Base-by-base conservation (phyloP, 2,797 vertebrate species). In the Gambelia wislizenii region DNA sequence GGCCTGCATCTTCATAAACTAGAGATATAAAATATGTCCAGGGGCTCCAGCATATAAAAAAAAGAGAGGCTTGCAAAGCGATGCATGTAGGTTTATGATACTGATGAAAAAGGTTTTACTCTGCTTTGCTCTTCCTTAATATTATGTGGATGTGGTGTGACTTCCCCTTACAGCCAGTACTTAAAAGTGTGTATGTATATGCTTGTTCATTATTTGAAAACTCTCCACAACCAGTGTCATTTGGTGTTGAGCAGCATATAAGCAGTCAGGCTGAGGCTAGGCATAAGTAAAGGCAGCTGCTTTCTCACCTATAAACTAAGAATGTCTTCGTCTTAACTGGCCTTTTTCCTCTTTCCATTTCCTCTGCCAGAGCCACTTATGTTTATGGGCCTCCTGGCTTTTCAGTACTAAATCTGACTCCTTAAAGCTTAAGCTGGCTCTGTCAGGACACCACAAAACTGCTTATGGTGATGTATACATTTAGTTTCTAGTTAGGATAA, bases 401-500 rank as follows among this genome's bases (percentile, higher is more conserved):
- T 88, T 83, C 88, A 85, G 67, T 44, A 44, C 44, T 78, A 86
- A 92, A 86, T 84, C 27, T 88, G 9, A 2, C 79, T 91, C 42
- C 54, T 81, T 56, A 44, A 90, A 89, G 33, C 20, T 89, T 81
- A 90, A 91, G 47, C 8, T 54, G 86, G 85, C 54, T 4, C 8
- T 69, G 89, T 85, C 56, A 27, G 12, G 33, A 56, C 44, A 91
- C 89, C 91, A 22, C 4, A 90, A 86, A 91, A 89, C 10, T 61
- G 59, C 87, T 93, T 92, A 42, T 0, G 0, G 91, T 79, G 69
- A 69, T 93, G 69, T 86, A 87, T 27, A 36, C 33, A 16, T 44
- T 67, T 86, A 79, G 64, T 83, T 61, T 83, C 85, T 90, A 83
- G 33, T 89, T 91, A 87, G 78, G 89, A 87, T 84, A 95, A 91